phyloP scores from a whole-genome alignment of 1,140 invertebrate species.

The Drosophila pectinifera region DNA sequence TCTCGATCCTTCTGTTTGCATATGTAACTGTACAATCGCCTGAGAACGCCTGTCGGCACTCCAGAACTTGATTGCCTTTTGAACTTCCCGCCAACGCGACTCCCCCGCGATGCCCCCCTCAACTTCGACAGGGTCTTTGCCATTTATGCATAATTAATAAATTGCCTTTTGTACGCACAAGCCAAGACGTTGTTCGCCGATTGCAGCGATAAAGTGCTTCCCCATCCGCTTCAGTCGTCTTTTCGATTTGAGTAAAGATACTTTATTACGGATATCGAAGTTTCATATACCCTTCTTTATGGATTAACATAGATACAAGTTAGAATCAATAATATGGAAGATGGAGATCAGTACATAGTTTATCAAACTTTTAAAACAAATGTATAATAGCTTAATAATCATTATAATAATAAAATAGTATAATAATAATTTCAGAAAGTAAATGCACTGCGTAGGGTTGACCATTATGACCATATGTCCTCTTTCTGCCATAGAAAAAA shows the following conservation, averaged over 20 bases:
- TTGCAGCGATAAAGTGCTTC: slow-evolving; percentile 59
- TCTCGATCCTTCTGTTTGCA: slow-evolving; percentile 37
- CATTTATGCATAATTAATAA: slow-evolving; percentile 84
- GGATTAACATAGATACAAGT: neutral
- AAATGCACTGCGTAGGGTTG: too few relatives aligned
- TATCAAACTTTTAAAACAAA: too few relatives aligned
- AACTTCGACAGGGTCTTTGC: slow-evolving; percentile 22
- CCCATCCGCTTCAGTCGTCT: slow-evolving; percentile 9
- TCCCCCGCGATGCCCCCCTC: slow-evolving; percentile 7
- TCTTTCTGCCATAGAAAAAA: too few relatives aligned
- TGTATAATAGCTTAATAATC: too few relatives aligned
- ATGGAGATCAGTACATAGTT: neutral
- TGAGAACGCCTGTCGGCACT: slow-evolving; percentile 60
- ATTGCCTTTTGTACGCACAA: slow-evolving; percentile 68
- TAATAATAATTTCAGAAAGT: too few relatives aligned
- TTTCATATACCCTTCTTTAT: slow-evolving; percentile 5
- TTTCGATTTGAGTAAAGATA: slow-evolving; percentile 14
- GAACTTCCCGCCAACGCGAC: slow-evolving; percentile 55
- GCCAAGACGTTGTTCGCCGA: slow-evolving; percentile 52
- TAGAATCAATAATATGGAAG: neutral
- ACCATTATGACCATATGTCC: too few relatives aligned
- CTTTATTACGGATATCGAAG: slow-evolving; percentile 8
- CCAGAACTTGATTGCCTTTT: slow-evolving; percentile 72
- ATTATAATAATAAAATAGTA: too few relatives aligned
- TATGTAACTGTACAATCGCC: slow-evolving; percentile 61